Conservation (phyloP, 1,140 invertebrate species). For the Antheraea pernyi region DNA sequence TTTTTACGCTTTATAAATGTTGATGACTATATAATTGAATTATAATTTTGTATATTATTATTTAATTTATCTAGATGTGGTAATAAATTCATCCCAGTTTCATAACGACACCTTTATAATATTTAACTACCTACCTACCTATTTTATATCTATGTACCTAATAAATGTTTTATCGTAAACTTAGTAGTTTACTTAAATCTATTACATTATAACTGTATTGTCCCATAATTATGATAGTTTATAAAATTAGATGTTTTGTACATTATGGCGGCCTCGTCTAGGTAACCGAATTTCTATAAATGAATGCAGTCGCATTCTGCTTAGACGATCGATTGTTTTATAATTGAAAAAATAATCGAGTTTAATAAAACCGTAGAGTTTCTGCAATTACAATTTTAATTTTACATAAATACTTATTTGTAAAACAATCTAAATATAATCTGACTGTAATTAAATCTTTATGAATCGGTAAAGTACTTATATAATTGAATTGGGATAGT, state of each 20-base stretch:
- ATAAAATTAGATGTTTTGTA: constrained; percentile 70
- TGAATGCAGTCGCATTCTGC: constrained; percentile 31
- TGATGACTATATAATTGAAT: constrained; percentile 13
- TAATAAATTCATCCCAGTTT: constrained; percentile 51
- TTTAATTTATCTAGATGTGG: constrained; percentile 31
- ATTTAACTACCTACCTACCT: constrained; percentile 55
- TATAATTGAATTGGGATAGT: constrained; percentile 20
- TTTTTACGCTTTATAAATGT: constrained; percentile 26
- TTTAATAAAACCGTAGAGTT: neutral
- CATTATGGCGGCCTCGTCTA: constrained; percentile 76
- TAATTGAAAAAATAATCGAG: neutral
- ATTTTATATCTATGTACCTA: constrained; percentile 72
- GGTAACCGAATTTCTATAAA: constrained; percentile 75
- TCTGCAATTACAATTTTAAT: neutral
- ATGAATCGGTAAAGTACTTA: constrained; percentile 44
- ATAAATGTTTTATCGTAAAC: constrained; percentile 76
- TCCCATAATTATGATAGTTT: constrained; percentile 56
- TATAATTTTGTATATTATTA: constrained; percentile 25
- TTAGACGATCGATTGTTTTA: constrained; percentile 27
- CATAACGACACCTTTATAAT: constrained; percentile 59
- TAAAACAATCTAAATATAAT: constrained; percentile 24
- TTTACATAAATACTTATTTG: constrained; percentile 25
- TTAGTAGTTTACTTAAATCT: constrained; percentile 67
- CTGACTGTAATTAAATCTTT: neutral
- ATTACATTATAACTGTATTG: constrained; percentile 71